Evolutionary conservation across 2,797 vertebrate species (phyloP), one percentile per base, ranked within the genome.

Genomic region (Fistularia commersonii): DNA sequence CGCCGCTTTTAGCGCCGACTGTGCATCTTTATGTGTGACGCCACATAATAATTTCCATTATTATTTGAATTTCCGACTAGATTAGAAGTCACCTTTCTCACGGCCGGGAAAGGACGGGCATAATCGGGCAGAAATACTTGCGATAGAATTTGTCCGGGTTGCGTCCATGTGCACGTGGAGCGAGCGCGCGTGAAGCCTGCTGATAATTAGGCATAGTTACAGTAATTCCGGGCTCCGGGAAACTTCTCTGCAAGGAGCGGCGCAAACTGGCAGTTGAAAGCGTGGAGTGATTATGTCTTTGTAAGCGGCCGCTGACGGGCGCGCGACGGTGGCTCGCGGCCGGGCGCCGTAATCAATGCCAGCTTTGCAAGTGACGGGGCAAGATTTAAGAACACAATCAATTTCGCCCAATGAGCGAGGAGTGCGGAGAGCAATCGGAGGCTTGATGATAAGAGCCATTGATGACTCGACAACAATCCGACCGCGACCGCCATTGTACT

Each of bases 271-370:
- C 71, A 72, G 77, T 81, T 83, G 69, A 74, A 69, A 40, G 65
- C 66, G 80, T 79, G 80, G 78, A 86, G 69, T 67, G 82, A 88
- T 88, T 84, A 80, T 45, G 45, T 76, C 80, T 83, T 81, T 87
- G 85, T 86, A 81, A 71, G 79, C 49, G 55, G 54, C 73, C 77
- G 76, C 70, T 75, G 82, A 84, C 34, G 70, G 66, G 57, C 35
- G 69, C 23, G 2, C 23, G 23, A 4, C 67, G 51, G 73, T 74
- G 64, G 61, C 69, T 45, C 65, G 73, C 79, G 67, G 59, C 64
- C 73, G 79, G 80, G 66, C 65, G 80, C 65, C 78, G 58, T 73
- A 66, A 87, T 89, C 86, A 66, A 83, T 82, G 79, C 43, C 37
- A 71, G 46, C 64, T 61, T 65, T 77, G 69, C 77, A 72, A 78